Evolutionary conservation across 2,888 invertebrate genomes (phyloP), one percentile per base, ranked within the genome.

Genomic region (Nomada fabriciana): DNA sequence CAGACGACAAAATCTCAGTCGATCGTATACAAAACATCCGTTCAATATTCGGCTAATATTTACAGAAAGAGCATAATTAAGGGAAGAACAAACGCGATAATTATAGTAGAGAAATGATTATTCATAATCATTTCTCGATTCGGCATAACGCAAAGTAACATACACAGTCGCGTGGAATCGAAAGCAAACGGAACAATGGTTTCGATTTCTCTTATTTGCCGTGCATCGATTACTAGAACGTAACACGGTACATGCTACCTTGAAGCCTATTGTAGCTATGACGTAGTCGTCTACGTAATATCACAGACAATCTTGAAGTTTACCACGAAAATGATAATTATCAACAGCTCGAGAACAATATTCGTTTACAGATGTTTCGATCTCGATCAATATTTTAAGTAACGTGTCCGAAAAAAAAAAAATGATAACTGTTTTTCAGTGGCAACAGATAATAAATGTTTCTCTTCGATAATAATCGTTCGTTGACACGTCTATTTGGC

Each of bases 261-360:
- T 68, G 67, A 75, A 77, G 76, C 70, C 87, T 86, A 87, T 69
- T 75, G 82, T 74, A 76, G 84, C 72, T 76, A 77, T 60, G 70
- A 63, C 61, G 70, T 13, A 13, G 74, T 79, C 76, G 76, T 80
- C 83, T 87, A 87, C 75, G 69, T 87, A 86, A 89, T 90, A 90
- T 90, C 90, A 90, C 90, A 90, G 90, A 88, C 85, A 90, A 86
- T 88, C 86, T 87, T 86, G 13, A 84, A 79, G 47, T 84, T 85
- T 83, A 76, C 65, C 78, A 75, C 65, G 70, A 82, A 76, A 36
- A 85, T 64, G 78, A 86, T 75, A 79, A 65, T 75, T 76, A 76
- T 61, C 42, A 74, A 80, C 52, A 59, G 53, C 70, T 50, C 63
- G 60, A 71, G 70, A 57, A 71, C 52, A 50, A 70, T 60, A 70